These are phyloP conservation scores for Aphidius gifuensis DNA, from an alignment of 1,140 invertebrate species.

Conservation along the genomic window DNA sequence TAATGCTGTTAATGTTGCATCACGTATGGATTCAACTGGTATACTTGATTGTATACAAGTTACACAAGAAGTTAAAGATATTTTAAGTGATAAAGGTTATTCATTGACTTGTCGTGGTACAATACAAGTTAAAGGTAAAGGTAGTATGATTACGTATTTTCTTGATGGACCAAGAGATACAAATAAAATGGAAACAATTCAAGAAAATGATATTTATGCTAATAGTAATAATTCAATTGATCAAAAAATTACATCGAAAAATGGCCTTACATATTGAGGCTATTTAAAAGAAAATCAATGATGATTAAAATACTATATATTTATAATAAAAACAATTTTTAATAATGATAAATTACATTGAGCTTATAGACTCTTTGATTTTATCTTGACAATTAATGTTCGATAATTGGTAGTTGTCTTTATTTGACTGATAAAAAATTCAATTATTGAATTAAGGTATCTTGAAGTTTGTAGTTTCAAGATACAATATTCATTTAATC, in stretches of 20 bases:
- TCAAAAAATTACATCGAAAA: slow-evolving; percentile 10
- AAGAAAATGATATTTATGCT: slow-evolving; percentile 25
- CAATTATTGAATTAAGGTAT: too few species aligned
- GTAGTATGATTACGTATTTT: slow-evolving; percentile 92
- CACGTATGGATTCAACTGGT: slow-evolving; percentile 84
- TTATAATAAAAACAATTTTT: not conserved
- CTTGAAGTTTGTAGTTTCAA: too few species aligned
- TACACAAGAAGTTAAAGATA: slow-evolving; percentile 81
- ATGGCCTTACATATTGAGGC: slow-evolving; percentile 15
- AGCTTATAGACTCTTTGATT: too few species aligned
- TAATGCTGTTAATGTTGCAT: slow-evolving; percentile 91
- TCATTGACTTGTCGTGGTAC: slow-evolving; percentile 74
- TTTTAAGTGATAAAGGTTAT: slow-evolving; percentile 72
- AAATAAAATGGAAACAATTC: slow-evolving; percentile 16
- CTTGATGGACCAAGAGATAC: slow-evolving; percentile 58
- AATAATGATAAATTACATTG: too few species aligned
- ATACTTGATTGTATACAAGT: slow-evolving; percentile 81
- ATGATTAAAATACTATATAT: not conserved
- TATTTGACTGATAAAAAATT: too few species aligned
- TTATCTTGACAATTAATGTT: too few species aligned
- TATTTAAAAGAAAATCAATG: not conserved
- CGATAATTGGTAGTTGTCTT: too few species aligned
- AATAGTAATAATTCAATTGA: slow-evolving; percentile 24
- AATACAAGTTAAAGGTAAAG: slow-evolving; percentile 91
- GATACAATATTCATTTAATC: too few species aligned